Conservation (phyloP, 2,888 invertebrate genomes). For the Quadroppia sp. region DNA sequence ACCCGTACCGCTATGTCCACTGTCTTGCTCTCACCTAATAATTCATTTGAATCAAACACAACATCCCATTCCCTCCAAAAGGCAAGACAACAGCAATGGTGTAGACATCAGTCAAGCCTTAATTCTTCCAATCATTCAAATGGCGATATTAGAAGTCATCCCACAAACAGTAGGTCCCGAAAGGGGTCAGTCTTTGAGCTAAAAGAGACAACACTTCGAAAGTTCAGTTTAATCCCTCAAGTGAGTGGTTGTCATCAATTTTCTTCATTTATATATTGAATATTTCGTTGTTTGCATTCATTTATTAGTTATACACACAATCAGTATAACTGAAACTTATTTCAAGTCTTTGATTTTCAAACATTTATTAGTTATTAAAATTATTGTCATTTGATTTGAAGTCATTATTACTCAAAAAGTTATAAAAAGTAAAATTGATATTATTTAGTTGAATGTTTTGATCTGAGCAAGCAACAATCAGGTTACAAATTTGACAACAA, state of each 20-base stretch:
- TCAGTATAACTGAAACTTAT: too few species aligned
- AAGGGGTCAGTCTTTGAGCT: conserved; percentile 38
- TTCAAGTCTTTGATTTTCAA: too few species aligned
- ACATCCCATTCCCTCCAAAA: conserved; percentile 29
- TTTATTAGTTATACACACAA: neutral
- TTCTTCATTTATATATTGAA: too few species aligned
- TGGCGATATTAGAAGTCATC: conserved; percentile 39
- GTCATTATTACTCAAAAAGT: too few species aligned
- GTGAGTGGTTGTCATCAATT: conserved; percentile 25
- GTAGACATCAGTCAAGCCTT: conserved; percentile 42
- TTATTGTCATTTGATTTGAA: too few species aligned
- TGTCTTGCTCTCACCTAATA: conserved; percentile 42
- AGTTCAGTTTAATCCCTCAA: conserved; percentile 43
- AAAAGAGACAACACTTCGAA: conserved; percentile 41
- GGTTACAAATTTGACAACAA: too few species aligned
- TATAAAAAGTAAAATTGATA: too few species aligned
- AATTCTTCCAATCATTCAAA: conserved; percentile 43
- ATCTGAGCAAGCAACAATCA: too few species aligned
- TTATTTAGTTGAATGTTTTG: too few species aligned
- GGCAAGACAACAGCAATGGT: conserved; percentile 42
- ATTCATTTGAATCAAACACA: conserved; percentile 40
- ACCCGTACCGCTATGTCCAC: conserved; percentile 15
- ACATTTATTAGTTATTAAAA: too few species aligned
- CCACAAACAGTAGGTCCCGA: conserved; percentile 38
- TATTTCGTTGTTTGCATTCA: too few species aligned